Conservation (phyloP, 2,888 invertebrate genomes). For the Ichneumon xanthorius region DNA sequence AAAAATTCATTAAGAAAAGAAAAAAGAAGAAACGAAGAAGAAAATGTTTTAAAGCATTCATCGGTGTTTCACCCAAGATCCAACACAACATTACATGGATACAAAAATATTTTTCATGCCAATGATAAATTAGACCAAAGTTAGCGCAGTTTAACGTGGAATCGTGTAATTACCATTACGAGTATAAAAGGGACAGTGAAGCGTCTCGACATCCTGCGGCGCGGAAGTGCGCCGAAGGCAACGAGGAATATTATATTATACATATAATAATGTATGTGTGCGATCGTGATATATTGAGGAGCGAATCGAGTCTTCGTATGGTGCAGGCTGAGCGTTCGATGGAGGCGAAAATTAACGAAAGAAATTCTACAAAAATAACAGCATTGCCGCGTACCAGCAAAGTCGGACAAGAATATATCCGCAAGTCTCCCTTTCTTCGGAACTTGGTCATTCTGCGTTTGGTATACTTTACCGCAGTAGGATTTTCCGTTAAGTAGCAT, state of each 20-base stretch:
- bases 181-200: neutral
- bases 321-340: conserved; percentile 4
- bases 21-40: neutral
- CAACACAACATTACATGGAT: conserved; percentile 29
- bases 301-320: conserved; percentile 7
- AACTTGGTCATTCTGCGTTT: conserved; percentile 90
- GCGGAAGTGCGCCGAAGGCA: neutral
- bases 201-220: neutral
- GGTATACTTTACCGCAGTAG: conserved; percentile 89
- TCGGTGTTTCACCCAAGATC: neutral
- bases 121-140: neutral
- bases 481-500: conserved; percentile 83
- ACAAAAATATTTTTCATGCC: conserved; percentile 40
- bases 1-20: neutral
- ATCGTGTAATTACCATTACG: neutral
- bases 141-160: neutral
- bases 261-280: neutral
- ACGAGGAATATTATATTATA: neutral
- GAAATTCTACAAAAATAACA: conserved; percentile 61
- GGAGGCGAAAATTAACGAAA: conserved; percentile 59
- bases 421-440: conserved; percentile 94
- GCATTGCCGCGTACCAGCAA: conserved; percentile 87
- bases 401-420: conserved; percentile 94
- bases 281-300: conserved; percentile 43
- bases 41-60: conserved; percentile 1